phyloP scores from a whole-genome alignment of 2,113 vertebrate species.

The Mustela nigripes region DNA sequence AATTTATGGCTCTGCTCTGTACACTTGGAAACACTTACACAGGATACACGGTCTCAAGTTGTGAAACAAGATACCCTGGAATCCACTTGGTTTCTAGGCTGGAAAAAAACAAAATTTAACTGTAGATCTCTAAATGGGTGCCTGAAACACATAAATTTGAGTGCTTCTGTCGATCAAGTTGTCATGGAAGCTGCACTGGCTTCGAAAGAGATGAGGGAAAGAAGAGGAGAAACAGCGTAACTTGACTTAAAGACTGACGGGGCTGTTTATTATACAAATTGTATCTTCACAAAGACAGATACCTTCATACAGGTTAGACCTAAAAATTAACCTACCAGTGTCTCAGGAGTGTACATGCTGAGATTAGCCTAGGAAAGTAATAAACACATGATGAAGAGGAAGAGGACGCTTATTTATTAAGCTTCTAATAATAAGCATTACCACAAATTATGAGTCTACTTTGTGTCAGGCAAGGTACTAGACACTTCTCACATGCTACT shows the following conservation, averaged over 20 bases:
- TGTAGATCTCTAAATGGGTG: neutral
- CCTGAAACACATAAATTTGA: neutral
- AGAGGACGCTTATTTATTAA: neutral
- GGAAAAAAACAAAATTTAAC: neutral
- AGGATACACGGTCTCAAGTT: neutral
- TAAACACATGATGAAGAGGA: neutral
- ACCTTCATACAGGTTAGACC: neutral
- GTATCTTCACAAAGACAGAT: neutral
- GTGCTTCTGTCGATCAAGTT: neutral
- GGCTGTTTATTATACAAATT: conserved; percentile 20
- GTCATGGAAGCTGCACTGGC: neutral
- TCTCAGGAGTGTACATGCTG: neutral
- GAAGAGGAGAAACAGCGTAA: neutral
- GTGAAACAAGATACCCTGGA: conserved; percentile 9
- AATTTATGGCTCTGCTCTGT: conserved; percentile 55
- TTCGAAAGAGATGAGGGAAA: neutral
- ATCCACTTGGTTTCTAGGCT: neutral
- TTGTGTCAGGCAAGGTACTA: neutral
- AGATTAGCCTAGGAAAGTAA: neutral
- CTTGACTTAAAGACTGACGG: neutral
- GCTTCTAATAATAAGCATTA: neutral
- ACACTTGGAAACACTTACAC: neutral
- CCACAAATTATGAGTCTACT: neutral
- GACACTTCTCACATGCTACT: neutral
- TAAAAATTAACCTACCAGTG: neutral